A percentile compares a stretch with the other conserved stretches of the same genome.
Conservation (phyloP, 2,888 invertebrate genomes). For the Pocota personata region DNA sequence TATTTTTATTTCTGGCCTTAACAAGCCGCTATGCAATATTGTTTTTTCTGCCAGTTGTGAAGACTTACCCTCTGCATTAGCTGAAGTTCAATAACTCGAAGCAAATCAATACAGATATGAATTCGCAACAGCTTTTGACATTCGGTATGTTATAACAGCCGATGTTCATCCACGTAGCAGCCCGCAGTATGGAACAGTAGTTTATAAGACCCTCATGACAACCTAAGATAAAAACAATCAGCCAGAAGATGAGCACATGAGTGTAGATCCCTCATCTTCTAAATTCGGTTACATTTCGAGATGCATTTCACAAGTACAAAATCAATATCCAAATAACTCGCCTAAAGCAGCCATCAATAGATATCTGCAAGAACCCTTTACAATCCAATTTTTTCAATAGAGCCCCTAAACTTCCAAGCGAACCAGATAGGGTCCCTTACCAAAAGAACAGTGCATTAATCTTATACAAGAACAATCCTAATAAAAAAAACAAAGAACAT, state of each 20-base stretch:
- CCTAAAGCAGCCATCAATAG: not conserved
- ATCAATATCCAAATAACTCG: not conserved
- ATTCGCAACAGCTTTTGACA: not conserved
- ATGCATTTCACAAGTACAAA: not conserved
- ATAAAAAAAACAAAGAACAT: not conserved
- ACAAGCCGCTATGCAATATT: not conserved
- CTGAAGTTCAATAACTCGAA: not conserved
- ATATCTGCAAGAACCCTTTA: too few species aligned
- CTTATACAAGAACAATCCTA: not conserved
- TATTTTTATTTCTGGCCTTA: slow-evolving; percentile 5
- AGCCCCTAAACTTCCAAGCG: too few species aligned
- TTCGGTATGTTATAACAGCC: not conserved
- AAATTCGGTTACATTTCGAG: not conserved
- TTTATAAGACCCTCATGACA: not conserved
- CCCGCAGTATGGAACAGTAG: not conserved
- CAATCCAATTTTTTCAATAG: not conserved
- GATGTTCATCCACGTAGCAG: not conserved
- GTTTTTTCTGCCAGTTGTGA: slow-evolving; percentile 1
- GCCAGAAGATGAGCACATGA: not conserved
- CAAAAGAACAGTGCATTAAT: too few species aligned
- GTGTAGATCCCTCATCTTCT: not conserved
- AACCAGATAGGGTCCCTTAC: too few species aligned
- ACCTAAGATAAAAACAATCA: not conserved
- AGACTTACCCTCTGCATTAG: too few species aligned
- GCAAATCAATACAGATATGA: not conserved